phyloP scores from a whole-genome alignment of 2,888 invertebrate genomes.

The Cancer borealis region DNA sequence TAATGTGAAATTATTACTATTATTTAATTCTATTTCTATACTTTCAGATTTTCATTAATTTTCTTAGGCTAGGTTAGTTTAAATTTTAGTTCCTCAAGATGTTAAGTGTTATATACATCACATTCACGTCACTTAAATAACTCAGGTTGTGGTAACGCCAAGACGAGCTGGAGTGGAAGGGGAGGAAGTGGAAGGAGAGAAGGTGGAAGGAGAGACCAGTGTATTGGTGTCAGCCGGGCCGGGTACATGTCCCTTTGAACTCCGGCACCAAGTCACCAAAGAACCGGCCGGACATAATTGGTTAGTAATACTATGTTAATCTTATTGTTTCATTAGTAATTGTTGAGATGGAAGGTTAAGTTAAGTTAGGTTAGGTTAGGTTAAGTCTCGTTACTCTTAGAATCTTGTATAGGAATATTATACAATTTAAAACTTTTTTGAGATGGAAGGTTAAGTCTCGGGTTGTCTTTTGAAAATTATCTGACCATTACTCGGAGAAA shows the following conservation, averaged over 20 bases:
- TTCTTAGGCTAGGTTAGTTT: too few species aligned
- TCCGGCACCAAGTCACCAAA: constrained; percentile 84
- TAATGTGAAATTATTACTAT: too few species aligned
- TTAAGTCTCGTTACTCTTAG: too few species aligned
- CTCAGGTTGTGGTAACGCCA: constrained; percentile 83
- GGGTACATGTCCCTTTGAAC: constrained; percentile 89
- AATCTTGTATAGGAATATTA: too few species aligned
- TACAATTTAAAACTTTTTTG: too few species aligned
- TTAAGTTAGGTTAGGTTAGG: background rate
- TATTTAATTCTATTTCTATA: too few species aligned
- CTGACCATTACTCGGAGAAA: too few species aligned
- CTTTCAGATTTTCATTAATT: background rate
- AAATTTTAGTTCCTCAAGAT: background rate
- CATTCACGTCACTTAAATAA: background rate
- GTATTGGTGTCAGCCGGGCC: constrained; percentile 87
- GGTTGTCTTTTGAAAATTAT: too few species aligned
- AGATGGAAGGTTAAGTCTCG: too few species aligned
- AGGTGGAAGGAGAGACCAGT: constrained; percentile 84
- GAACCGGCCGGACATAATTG: constrained; percentile 56
- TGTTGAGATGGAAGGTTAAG: background rate
- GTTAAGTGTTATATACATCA: background rate
- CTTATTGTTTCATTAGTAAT: background rate
- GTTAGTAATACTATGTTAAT: constrained; percentile 30
- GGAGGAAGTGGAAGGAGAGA: constrained; percentile 77
- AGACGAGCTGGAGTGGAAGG: constrained; percentile 78